Base-by-base conservation (phyloP, 2,888 invertebrate genomes). In the Emesis castigata region DNA sequence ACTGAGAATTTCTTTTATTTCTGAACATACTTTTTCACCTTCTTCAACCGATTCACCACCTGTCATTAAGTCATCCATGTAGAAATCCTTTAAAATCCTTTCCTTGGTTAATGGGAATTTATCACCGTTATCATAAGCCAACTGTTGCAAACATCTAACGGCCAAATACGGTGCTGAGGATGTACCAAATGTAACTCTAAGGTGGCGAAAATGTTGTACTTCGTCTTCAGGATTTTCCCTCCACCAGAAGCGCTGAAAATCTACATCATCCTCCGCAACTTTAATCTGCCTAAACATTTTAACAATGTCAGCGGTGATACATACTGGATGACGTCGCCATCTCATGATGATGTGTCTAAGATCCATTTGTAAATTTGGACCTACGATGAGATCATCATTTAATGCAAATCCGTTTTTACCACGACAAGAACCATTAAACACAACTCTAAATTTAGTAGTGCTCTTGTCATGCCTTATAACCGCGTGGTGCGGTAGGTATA, bases 261-360 rank as follows among this genome's bases (percentile, higher is more conserved):
- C 82, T 6, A 80, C 34, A 70, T 90, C 85, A 1, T 84, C 70
- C 5, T 81, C 61, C 5, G 72, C 18, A 1, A 90, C 83, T 6
- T 72, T 76, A 3, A 89, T 77, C 77, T 88, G 87, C 0, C 89
- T 69, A 56, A 89, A 91, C 89, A 91, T 90, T 77, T 90, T 88
- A 7, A 84, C 69, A 9, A 90, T 82, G 58, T 88, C 89, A 0
- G 88, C 86, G 0, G 84, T 81, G 1, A 90, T 58, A 22, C 82
- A 84, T 0, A 88, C 76, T 0, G 73, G 78, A 66, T 86, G 66
- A 0, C 9, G 44, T 31, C 89, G 68, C 86, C 89, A 89, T 9
- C 86, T 69, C 75, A 87, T 77, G 5, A 89, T 62, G 4, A 90
- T 73, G 22, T 86, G 84, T 31, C 88, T 79, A 64, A 90, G 68